Conservation (phyloP, 2,797 vertebrate species). For the Eulemur rubriventer region DNA sequence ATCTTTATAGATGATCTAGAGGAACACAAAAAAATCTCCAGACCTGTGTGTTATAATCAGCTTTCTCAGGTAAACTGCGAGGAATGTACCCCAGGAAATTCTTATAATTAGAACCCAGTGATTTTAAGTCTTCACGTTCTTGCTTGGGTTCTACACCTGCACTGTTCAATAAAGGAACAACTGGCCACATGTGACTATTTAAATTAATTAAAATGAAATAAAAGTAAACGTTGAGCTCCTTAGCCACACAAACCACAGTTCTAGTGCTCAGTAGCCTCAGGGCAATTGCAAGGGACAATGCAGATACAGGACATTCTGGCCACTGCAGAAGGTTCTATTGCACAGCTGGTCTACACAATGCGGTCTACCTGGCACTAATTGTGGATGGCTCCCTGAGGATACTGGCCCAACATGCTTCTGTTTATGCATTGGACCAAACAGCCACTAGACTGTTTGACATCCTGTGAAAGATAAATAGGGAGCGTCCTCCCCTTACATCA, state of each 20-base stretch:
- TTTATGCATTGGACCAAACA: background rate
- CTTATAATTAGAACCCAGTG: background rate
- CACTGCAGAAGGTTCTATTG: background rate
- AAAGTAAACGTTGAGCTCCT: background rate
- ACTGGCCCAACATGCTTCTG: background rate
- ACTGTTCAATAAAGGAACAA: background rate
- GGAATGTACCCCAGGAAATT: background rate
- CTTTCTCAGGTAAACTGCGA: background rate
- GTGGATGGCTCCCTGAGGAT: background rate
- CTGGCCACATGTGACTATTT: background rate
- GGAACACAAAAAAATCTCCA: background rate
- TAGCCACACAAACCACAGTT: background rate
- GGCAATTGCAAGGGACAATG: background rate
- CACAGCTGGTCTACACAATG: background rate
- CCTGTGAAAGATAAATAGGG: background rate
- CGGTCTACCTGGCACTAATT: fast-evolving
- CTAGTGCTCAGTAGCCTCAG: background rate
- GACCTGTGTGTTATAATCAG: background rate
- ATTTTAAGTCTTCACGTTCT: background rate
- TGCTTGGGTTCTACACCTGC: background rate
- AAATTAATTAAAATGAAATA: background rate
- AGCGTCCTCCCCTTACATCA: background rate
- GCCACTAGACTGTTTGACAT: background rate
- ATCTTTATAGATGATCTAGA: background rate
- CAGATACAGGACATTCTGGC: background rate